A percentile compares a stretch with the other conserved stretches of the same genome.
Conservation (phyloP, 2,113 vertebrate genomes). For the Capreolus pygargus region DNA sequence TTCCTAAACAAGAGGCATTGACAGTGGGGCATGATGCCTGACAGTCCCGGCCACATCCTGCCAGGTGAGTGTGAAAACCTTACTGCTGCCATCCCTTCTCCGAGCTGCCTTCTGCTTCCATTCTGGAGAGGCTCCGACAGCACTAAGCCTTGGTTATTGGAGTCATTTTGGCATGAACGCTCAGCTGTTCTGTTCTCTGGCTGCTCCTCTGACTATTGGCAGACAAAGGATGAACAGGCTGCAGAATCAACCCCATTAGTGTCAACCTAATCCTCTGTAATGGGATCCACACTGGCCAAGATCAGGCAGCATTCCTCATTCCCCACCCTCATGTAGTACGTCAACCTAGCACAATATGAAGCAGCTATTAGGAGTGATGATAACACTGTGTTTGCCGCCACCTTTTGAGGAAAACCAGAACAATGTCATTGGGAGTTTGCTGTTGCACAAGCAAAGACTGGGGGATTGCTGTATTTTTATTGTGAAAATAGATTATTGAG, state of each 20-base stretch:
- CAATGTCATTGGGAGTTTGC: neutral
- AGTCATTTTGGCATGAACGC: conserved; percentile 38
- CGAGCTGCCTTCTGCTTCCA: neutral
- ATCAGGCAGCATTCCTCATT: conserved; percentile 4
- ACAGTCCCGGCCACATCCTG: neutral
- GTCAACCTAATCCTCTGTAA: conserved; percentile 64
- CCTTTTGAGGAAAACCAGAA: conserved; percentile 60
- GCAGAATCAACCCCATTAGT: conserved; percentile 66
- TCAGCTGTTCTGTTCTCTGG: conserved; percentile 49
- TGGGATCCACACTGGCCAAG: conserved; percentile 44
- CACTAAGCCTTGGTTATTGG: neutral
- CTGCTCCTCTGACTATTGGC: conserved; percentile 64
- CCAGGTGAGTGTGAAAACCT: neutral
- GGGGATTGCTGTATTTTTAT: neutral
- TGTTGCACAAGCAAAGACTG: neutral
- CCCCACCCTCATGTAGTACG: neutral
- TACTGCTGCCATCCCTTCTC: neutral
- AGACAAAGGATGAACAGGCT: conserved; percentile 59
- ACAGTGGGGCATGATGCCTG: neutral
- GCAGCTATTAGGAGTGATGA: neutral
- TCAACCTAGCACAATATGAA: neutral
- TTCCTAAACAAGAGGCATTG: neutral
- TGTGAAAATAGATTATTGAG: neutral
- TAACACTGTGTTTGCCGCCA: neutral
- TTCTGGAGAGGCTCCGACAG: neutral